Evolutionary conservation across 2,888 invertebrate genomes (phyloP), one percentile per base, ranked within the genome.

Genomic region (Disparrhopalites patrizii): DNA sequence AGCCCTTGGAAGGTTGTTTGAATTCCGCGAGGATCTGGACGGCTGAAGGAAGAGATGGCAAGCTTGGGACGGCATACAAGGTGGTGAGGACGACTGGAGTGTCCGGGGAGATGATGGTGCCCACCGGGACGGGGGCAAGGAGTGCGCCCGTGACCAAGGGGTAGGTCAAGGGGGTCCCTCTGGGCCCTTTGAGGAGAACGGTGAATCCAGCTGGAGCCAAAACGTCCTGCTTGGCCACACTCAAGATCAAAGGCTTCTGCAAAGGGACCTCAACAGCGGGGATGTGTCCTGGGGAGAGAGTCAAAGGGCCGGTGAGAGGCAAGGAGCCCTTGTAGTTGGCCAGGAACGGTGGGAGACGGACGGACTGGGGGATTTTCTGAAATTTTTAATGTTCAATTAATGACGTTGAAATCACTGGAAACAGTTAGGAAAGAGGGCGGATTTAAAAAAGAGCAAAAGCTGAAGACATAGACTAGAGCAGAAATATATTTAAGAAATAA

Each of bases 191-290:
- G 27, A 67, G 33, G 3, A 54, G 20, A n/a, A 65, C 68, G 3
- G 62, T 71, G 50, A 69, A 72, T 7, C 71, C 74, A 8, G 70
- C 64, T n/a, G 74, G 74, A 3, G 74, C 72, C 15, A 67, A 23
- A 1, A 74, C 70, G 8, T 66, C 62, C 8, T 62, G 63, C 18
- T 69, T 62, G 13, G 71, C 40, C 8, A 50, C 58, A 18, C 63
- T 36, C 5, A 74, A 61, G 10, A 70, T 58, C 31, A 74, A 63
- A 3, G 74, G 74, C 31, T 67, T 68, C 23, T 68, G 57, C 36
- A 74, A 28, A 27, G 72, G 71, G 8, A 74, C 70, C 63, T 74
- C 73, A n/a, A 74, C 68, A 1, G 73, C 74, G 15, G 74, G 74
- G 43, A 74, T 69, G 60, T 74, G 72, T 36, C 56, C 65, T 5